Conservation (phyloP, 2,113 vertebrate genomes). For the Pycnonotus jocosus region DNA sequence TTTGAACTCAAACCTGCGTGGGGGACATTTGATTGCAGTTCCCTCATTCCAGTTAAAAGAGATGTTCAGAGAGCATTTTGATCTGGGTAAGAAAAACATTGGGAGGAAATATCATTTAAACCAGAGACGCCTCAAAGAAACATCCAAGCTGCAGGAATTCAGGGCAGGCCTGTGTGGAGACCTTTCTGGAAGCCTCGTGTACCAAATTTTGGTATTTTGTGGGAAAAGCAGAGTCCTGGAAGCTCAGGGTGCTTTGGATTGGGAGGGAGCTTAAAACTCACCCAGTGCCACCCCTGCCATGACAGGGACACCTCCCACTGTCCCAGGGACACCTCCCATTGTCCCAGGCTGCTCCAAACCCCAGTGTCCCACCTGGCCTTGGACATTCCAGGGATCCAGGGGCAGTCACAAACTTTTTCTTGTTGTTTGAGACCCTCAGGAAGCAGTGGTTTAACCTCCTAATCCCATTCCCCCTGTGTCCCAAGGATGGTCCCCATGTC, state of each 20-base stretch:
- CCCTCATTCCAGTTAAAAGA: not conserved
- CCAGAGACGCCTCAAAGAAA: not conserved
- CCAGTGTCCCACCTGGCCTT: not conserved
- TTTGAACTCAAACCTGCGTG: not conserved
- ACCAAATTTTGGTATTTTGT: not conserved
- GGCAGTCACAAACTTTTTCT: too few relatives aligned
- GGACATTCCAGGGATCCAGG: not conserved
- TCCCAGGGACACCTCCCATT: too few relatives aligned
- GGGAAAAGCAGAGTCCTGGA: not conserved
- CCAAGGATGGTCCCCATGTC: not conserved
- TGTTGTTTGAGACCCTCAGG: not conserved
- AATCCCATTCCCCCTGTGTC: too few relatives aligned
- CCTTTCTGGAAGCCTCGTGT: not conserved
- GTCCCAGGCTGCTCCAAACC: too few relatives aligned
- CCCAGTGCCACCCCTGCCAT: rapidly evolving
- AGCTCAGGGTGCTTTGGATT: not conserved
- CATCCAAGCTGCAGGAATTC: not conserved
- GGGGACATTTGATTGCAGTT: not conserved
- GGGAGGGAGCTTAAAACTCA: not conserved
- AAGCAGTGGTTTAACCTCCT: too few relatives aligned
- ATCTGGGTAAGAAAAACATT: not conserved
- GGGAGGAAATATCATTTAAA: not conserved
- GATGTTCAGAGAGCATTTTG: not conserved
- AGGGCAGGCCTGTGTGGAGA: not conserved
- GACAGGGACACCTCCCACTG: not conserved